Percentiles rank a stretch among this genome's conserved stretches.
phyloP scores from a whole-genome alignment of 2,888 invertebrate genomes.

The Saturnia japonica region DNA sequence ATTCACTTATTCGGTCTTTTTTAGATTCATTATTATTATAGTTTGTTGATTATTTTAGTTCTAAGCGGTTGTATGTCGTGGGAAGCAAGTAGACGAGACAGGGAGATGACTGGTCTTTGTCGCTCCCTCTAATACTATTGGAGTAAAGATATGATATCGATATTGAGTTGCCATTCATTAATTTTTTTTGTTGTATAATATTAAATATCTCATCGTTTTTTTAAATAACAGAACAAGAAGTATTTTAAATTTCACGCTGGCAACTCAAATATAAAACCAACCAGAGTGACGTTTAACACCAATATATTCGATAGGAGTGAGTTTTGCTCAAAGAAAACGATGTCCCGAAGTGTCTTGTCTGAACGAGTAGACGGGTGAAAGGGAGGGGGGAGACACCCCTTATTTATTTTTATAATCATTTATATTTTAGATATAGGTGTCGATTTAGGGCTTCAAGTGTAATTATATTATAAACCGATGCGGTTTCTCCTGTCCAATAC shows the following conservation, averaged over 20 bases:
- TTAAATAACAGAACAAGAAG: no score
- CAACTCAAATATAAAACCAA: not conserved
- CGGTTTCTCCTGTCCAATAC: constrained; percentile 38
- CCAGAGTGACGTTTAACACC: not conserved
- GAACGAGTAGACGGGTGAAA: constrained; percentile 49
- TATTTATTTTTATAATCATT: constrained; percentile 81
- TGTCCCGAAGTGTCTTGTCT: constrained; percentile 33
- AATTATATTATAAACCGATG: constrained; percentile 47
- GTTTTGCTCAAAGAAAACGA: constrained; percentile 52
- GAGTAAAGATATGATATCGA: not conserved
- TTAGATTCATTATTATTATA: constrained; percentile 52
- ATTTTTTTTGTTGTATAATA: not conserved
- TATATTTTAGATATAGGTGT: constrained; percentile 74
- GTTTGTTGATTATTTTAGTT: constrained; percentile 60
- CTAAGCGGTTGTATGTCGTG: constrained; percentile 43
- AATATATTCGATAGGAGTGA: constrained; percentile 19
- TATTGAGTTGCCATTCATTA: not conserved
- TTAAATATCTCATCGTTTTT: no score
- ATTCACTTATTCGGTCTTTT: not conserved
- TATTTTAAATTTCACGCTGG: not conserved
- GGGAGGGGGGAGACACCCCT: constrained; percentile 65
- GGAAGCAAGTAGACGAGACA: constrained; percentile 25
- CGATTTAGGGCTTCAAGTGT: constrained; percentile 63
- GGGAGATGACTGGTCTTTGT: not conserved
- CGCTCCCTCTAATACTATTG: constrained; percentile 10